Evolutionary conservation across 2,888 invertebrate species (phyloP).

Genomic region (Euspilapteryx auroguttella): DNA sequence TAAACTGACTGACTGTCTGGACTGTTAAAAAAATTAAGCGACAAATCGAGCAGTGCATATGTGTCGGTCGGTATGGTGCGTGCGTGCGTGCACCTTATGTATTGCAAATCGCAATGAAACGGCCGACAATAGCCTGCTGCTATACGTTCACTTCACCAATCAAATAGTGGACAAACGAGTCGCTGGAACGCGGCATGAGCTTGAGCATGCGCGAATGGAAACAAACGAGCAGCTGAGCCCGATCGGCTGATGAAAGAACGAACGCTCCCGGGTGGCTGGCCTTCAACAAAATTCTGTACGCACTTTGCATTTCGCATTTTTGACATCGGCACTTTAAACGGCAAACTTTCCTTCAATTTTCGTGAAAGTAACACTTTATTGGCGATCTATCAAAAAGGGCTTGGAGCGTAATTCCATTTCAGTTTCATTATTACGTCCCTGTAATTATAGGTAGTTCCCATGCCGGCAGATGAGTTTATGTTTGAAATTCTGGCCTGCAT

Average conservation of each 20-base stretch:
- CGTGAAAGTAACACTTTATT: constrained; percentile 53
- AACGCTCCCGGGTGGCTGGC: constrained; percentile 23
- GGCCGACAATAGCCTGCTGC: constrained; percentile 8
- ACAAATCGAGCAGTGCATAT: too few relatives aligned
- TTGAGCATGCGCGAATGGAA: constrained; percentile 8
- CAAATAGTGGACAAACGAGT: constrained; percentile 23
- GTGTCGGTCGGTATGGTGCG: too few relatives aligned
- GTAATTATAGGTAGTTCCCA: constrained; percentile 36
- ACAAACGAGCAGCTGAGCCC: constrained; percentile 25
- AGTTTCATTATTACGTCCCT: constrained; percentile 29
- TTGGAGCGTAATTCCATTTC: constrained; percentile 27
- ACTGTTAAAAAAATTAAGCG: too few relatives aligned
- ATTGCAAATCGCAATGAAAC: too few relatives aligned
- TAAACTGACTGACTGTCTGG: too few relatives aligned
- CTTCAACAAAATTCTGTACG: constrained; percentile 15
- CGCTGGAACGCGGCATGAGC: constrained; percentile 18
- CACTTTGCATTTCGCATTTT: constrained; percentile 1
- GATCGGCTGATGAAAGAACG: constrained; percentile 25
- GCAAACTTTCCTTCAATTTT: constrained; percentile 50
- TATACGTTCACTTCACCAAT: constrained; percentile 18
- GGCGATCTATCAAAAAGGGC: constrained; percentile 37
- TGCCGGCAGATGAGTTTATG: constrained; percentile 55
- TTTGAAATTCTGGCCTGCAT: constrained; percentile 45
- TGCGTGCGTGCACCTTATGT: too few relatives aligned
- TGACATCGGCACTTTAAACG: constrained; percentile 19